Percentiles rank a stretch among this genome's conserved stretches.
phyloP scores from a whole-genome alignment of 2,888 invertebrate species.

The Gymnoscelis rufifasciata region DNA sequence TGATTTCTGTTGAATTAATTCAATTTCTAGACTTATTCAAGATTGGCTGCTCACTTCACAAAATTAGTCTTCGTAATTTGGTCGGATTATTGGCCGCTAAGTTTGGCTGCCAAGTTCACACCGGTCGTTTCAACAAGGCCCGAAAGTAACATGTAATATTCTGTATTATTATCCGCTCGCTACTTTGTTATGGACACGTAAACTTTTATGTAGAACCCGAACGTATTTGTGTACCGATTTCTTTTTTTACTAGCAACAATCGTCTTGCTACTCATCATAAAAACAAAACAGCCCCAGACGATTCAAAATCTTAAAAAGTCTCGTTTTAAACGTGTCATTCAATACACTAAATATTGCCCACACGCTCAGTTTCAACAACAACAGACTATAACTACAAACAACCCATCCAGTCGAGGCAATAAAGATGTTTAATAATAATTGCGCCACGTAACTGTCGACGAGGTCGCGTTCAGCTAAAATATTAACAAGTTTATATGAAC shows the following conservation, averaged over 20 bases:
- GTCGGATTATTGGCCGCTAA: too few species aligned
- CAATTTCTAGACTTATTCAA: too few species aligned
- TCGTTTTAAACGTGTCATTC: not conserved
- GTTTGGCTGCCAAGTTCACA: too few species aligned
- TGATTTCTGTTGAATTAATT: too few species aligned
- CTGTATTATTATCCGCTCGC: slow-evolving; percentile 51
- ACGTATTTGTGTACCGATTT: slow-evolving; percentile 37
- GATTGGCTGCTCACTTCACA: too few species aligned
- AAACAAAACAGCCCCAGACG: slow-evolving; percentile 16
- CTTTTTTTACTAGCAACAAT: slow-evolving; percentile 22
- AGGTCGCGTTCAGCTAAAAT: slow-evolving; percentile 61
- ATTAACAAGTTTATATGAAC: slow-evolving; percentile 69
- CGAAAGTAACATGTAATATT: slow-evolving; percentile 52
- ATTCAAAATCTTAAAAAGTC: slow-evolving; percentile 9
- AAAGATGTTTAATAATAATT: slow-evolving; percentile 27
- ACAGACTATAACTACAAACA: slow-evolving; percentile 10
- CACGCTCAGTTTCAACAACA: not conserved
- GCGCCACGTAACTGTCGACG: slow-evolving; percentile 37
- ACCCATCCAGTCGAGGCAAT: slow-evolving; percentile 22
- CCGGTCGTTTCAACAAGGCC: slow-evolving; percentile 51
- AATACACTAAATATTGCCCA: not conserved
- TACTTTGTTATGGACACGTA: slow-evolving; percentile 54
- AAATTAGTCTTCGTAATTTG: too few species aligned
- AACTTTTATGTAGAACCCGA: slow-evolving; percentile 50
- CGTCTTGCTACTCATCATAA: slow-evolving; percentile 18